Conservation (phyloP, 2,888 invertebrate genomes). For the Calephelis perditalis region DNA sequence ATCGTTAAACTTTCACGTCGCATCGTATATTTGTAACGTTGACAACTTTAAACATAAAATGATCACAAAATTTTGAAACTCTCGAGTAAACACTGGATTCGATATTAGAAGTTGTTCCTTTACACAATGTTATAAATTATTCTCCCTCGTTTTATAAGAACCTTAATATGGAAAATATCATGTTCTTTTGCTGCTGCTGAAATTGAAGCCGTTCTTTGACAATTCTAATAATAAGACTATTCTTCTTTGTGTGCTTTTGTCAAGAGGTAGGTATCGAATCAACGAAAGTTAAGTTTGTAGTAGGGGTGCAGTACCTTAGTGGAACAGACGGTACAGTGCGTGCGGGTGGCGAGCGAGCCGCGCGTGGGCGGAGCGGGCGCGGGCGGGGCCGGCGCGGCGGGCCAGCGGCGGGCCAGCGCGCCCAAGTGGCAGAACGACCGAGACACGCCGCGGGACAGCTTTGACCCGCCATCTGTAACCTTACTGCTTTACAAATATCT, state of each 20-base stretch:
- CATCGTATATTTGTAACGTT: too few relatives aligned
- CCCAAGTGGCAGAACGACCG: constrained; percentile 70
- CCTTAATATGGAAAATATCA: too few relatives aligned
- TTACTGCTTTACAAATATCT: background rate
- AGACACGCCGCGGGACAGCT: constrained; percentile 58
- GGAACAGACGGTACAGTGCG: constrained; percentile 66
- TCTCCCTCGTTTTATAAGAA: too few relatives aligned
- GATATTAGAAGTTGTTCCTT: too few relatives aligned
- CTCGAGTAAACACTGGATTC: too few relatives aligned
- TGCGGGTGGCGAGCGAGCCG: constrained; percentile 62
- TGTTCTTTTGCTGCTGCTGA: too few relatives aligned
- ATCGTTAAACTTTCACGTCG: too few relatives aligned
- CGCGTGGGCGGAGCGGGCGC: constrained; percentile 63
- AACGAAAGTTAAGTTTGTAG: too few relatives aligned
- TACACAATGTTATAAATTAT: too few relatives aligned
- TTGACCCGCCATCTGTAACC: background rate
- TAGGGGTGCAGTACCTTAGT: constrained; percentile 45
- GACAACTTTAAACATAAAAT: too few relatives aligned
- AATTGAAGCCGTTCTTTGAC: background rate
- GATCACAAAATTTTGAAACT: too few relatives aligned
- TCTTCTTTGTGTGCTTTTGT: background rate
- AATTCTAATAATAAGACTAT: background rate
- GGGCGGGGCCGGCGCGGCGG: constrained; percentile 44
- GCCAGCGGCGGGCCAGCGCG: constrained; percentile 56
- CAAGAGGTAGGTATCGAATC: too few relatives aligned